Evolutionary conservation across 2,113 vertebrate genomes (phyloP), one percentile per base, ranked within the genome.

Genomic region (Leptobrachium leishanense): DNA sequence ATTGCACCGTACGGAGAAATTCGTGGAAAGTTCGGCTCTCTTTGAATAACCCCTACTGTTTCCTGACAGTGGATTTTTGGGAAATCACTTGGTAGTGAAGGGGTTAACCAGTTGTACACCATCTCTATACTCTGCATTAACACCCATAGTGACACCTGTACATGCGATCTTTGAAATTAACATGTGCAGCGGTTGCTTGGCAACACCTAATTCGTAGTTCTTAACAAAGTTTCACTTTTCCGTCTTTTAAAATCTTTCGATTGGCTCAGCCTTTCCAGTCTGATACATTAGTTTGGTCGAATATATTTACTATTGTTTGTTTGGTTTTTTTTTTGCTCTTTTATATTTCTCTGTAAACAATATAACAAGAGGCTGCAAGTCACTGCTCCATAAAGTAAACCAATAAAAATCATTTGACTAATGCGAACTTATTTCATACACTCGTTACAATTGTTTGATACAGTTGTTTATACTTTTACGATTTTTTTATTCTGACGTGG

Each of bases 101-200:
- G 20, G 20, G 20, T 31, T 31, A 31, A 31, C 8, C 31, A 66
- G 15, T 66, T 69, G 50, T 69, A 41, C 43, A 43, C 43, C 54
- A 62, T 44, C 53, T 20, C 62, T 63, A 12, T 42, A 70, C 67
- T 42, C 63, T 41, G 39, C 43, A n/a, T 40, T 20, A 43, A 46
- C 68, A 69, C 43, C 57, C 54, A 10, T 70, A 50, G 62, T 70
- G 75, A 77, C 66, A 77, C 67, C 75, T 77, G 67, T 70, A 31
- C 20, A 31, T 53, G 69, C 75, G 13, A 15, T 63, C 2, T 11
- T 53, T 69, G 67, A 77, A 77, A 70, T 70, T 46, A 3, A 59
- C 62, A 66, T 77, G 67, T 70, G 67, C 57, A 54, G 39, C n/a
- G 46, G 75, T 77, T 77, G 67, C 75, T 70, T 72, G 67, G 69